Evolutionary conservation across 2,888 invertebrate genomes (phyloP).

Genomic region (Dynastes maya): DNA sequence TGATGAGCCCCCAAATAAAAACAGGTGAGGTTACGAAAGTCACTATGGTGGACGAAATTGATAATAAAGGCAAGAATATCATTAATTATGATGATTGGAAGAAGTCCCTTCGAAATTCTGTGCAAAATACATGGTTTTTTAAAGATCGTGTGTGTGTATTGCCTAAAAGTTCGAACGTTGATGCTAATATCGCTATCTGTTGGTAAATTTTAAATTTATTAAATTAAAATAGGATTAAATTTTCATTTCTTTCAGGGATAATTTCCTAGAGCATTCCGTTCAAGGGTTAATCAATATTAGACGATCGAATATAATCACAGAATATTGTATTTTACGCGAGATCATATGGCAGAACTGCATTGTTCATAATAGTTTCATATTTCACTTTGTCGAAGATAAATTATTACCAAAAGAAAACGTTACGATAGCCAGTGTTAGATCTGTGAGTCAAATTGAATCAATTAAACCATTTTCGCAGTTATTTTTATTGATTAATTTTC

Average conservation of each 20-base stretch:
- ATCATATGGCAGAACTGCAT: slow-evolving; percentile 67
- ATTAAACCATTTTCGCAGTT: no score
- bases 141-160: slow-evolving; percentile 58
- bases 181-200: slow-evolving; percentile 65
- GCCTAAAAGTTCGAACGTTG: slow-evolving; percentile 62
- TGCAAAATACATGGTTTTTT: slow-evolving; percentile 66
- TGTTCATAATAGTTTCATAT: slow-evolving; percentile 63
- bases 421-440: slow-evolving; percentile 64
- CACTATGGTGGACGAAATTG: not conserved
- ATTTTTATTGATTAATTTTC: slow-evolving; percentile 40
- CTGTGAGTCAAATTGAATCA: slow-evolving; percentile 28
- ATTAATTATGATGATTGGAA: not conserved
- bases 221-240: not conserved
- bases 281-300: slow-evolving; percentile 60
- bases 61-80: not conserved
- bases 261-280: slow-evolving; percentile 60
- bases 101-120: not conserved
- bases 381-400: slow-evolving; percentile 61
- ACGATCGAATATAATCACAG: slow-evolving; percentile 63
- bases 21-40: no score
- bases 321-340: slow-evolving; percentile 68
- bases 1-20: not conserved
- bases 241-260: slow-evolving; percentile 61
- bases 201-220: slow-evolving; percentile 60
- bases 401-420: slow-evolving; percentile 62